Evolutionary conservation across 2,113 vertebrate species (phyloP).

Genomic region (Cheilinus undulatus): DNA sequence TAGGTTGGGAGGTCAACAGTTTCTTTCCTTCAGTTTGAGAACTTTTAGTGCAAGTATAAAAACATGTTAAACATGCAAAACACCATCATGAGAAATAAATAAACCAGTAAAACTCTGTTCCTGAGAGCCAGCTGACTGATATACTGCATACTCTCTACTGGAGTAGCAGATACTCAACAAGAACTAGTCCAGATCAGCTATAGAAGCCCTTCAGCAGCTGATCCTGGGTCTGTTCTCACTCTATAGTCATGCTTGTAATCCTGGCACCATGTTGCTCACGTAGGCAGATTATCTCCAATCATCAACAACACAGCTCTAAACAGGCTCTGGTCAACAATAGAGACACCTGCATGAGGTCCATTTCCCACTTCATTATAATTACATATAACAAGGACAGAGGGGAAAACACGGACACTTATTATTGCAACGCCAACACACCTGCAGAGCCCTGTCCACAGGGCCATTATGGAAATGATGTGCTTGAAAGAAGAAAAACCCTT

Average conservation of each 20-base stretch:
- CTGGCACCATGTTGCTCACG: slow-evolving; percentile 44
- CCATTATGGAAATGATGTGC: neutral
- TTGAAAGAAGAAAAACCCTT: neutral
- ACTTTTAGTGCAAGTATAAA: too few relatives aligned
- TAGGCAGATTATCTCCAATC: slow-evolving; percentile 68
- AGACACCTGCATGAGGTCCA: slow-evolving; percentile 39
- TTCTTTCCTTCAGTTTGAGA: too few relatives aligned
- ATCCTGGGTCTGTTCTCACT: slow-evolving; percentile 5
- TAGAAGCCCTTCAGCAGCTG: slow-evolving; percentile 44
- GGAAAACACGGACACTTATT: neutral
- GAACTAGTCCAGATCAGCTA: slow-evolving; percentile 37
- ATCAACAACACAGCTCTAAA: slow-evolving; percentile 55
- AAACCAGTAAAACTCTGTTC: slow-evolving; percentile 13
- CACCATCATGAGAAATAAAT: neutral
- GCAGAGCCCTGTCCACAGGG: neutral
- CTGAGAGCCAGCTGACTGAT: slow-evolving; percentile 5
- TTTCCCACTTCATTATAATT: slow-evolving; percentile 17
- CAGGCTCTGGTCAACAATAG: slow-evolving; percentile 35
- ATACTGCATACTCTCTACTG: slow-evolving; percentile 29
- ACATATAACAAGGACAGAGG: neutral
- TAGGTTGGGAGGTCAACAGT: too few relatives aligned
- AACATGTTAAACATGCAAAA: too few relatives aligned
- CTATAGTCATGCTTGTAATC: slow-evolving; percentile 56
- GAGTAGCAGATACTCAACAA: slow-evolving; percentile 40
- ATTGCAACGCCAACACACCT: slow-evolving; percentile 11